Evolutionary conservation across 1,140 invertebrate genomes (phyloP), one percentile per base, ranked within the genome.

Genomic region (Megathymus violae): DNA sequence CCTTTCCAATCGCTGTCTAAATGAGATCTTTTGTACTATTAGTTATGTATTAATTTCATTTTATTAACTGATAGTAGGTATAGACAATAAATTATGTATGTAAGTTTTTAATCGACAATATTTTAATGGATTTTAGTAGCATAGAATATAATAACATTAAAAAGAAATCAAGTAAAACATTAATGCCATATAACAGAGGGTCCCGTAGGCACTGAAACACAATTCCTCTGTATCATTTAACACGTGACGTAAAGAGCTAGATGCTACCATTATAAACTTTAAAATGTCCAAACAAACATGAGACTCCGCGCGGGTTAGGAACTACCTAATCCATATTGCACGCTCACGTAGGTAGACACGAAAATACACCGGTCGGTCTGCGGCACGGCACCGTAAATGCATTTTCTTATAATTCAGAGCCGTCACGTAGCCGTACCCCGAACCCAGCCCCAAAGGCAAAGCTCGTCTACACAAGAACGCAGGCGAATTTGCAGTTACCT

Each of bases 321-420:
- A 60, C 62, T 64, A 70, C 71, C 68, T 79, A 83, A 77, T 79
- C 71, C 80, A 83, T 76, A 83, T 71, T 74, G 71, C 67, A 82
- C 64, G 64, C 51, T 71, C 76, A 82, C 74, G 76, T 77, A 79
- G 69, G 40, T 71, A 69, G 67, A 82, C 81, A 86, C 76, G 80
- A 85, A 87, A 79, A 80, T 72, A 79, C 78, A 71, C 67, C 68
- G 75, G 77, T 79, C 68, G 75, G 76, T 79, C 73, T 79, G 73
- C 64, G 74, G 82, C 69, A 70, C 60, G 74, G 59, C 68, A 71
- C 64, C 67, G 80, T 85, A 89, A 89, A 88, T 89, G 85, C 84
- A 87, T 88, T 89, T 88, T 88, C 84, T 88, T 89, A 87, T 89
- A 89, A 87, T 85, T 84, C 83, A 86, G 78, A 67, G 75, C 67